Percentiles rank a stretch among this genome's conserved stretches.
These are phyloP conservation scores for Volucella inanis DNA, from an alignment of 2,888 invertebrate genomes.

Conservation along the genomic window DNA sequence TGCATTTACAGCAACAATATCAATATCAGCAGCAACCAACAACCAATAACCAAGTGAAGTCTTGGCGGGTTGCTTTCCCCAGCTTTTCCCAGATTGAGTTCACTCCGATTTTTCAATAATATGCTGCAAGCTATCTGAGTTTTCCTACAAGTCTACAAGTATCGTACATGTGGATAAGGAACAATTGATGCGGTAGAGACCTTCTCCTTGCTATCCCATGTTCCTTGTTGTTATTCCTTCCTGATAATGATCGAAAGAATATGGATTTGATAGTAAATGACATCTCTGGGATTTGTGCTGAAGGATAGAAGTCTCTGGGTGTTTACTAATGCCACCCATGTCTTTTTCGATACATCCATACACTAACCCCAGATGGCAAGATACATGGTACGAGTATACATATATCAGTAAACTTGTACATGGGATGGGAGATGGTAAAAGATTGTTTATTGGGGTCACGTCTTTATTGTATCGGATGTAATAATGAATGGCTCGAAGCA, in stretches of 20 bases:
- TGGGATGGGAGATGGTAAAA: slow-evolving; percentile 44
- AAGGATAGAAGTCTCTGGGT: slow-evolving; percentile 32
- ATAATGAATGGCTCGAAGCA: slow-evolving; percentile 76
- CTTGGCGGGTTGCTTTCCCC: slow-evolving; percentile 3
- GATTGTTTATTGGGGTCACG: slow-evolving; percentile 77
- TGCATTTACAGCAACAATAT: slow-evolving; percentile 45
- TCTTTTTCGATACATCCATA: slow-evolving; percentile 8
- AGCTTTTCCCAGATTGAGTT: slow-evolving; percentile 15
- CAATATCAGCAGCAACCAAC: slow-evolving; percentile 11
- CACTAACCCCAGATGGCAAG: not conserved
- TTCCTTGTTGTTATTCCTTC: slow-evolving; percentile 45
- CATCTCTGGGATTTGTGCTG: slow-evolving; percentile 70
- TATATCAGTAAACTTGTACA: slow-evolving; percentile 1
- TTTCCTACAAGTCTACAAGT: not conserved
- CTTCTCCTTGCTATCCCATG: not conserved
- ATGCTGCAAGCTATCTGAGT: not conserved
- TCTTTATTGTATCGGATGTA: slow-evolving; percentile 77
- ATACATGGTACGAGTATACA: not conserved
- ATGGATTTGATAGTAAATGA: slow-evolving; percentile 67
- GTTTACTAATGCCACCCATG: slow-evolving; percentile 57
- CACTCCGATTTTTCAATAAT: slow-evolving; percentile 41
- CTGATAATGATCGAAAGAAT: slow-evolving; percentile 70
- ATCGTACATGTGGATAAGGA: not conserved
- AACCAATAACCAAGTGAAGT: not conserved
- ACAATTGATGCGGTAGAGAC: slow-evolving; percentile 25